A percentile compares a stretch with the other conserved stretches of the same genome.
Conservation (phyloP, 2,797 vertebrate species). For the Orestias chungarensis region DNA sequence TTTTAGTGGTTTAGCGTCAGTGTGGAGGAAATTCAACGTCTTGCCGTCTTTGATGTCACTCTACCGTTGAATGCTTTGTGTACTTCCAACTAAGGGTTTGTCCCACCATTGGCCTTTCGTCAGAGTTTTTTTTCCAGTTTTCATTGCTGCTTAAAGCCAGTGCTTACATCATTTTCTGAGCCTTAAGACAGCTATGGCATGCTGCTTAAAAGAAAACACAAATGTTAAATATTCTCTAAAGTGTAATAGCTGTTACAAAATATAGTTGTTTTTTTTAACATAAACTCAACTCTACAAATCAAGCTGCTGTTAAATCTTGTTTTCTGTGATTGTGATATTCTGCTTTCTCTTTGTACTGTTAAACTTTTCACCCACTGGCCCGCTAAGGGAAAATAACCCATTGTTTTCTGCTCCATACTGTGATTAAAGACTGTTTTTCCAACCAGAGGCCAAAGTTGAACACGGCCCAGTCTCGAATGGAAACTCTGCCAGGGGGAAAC, state of each 20-base stretch:
- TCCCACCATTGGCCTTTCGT: neutral
- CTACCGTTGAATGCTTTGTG: neutral
- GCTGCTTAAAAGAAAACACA: neutral
- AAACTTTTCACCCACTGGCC: neutral
- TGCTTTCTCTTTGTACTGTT: neutral
- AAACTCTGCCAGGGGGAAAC: constrained; percentile 24
- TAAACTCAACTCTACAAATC: neutral
- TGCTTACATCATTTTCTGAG: constrained; percentile 7
- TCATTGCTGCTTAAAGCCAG: neutral
- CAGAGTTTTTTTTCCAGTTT: constrained; percentile 34
- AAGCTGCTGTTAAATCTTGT: neutral
- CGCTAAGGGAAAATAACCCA: neutral
- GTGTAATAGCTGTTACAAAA: neutral
- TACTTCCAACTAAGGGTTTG: neutral
- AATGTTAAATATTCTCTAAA: neutral
- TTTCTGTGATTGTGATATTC: neutral
- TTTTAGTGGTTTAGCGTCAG: neutral
- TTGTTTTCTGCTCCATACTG: constrained; percentile 1
- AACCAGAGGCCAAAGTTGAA: constrained; percentile 18
- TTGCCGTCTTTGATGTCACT: neutral
- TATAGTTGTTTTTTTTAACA: neutral
- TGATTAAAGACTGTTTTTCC: neutral
- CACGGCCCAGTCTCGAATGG: neutral
- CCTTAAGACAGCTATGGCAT: neutral
- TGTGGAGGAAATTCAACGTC: neutral